Evolutionary conservation across 2,113 vertebrate species (phyloP).

Genomic region (Cottus gobio): DNA sequence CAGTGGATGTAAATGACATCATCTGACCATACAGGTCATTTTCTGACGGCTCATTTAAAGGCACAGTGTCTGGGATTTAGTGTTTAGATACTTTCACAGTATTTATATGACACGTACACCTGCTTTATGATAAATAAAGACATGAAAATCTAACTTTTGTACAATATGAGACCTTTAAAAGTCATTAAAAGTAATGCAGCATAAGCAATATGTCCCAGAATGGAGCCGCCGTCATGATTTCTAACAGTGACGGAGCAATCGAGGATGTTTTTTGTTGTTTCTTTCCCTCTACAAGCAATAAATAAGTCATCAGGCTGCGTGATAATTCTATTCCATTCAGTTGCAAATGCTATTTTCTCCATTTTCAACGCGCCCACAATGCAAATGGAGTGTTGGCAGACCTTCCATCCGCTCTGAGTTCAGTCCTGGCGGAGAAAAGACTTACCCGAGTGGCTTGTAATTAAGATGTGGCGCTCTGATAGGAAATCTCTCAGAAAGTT

Average conservation of each 20-base stretch:
- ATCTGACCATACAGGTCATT: too few species aligned
- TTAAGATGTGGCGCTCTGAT: constrained; percentile 48
- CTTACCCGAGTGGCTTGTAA: constrained; percentile 41
- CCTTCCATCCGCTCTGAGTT: constrained; percentile 10
- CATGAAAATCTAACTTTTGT: too few species aligned
- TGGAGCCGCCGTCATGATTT: background rate
- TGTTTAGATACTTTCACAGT: too few species aligned
- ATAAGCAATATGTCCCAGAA: background rate
- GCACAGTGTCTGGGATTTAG: too few species aligned
- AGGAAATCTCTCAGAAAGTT: constrained; percentile 54
- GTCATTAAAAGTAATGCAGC: background rate
- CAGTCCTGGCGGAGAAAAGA: constrained; percentile 5
- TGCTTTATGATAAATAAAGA: too few species aligned
- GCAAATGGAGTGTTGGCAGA: constrained; percentile 33
- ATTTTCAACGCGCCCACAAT: background rate
- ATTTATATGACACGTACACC: too few species aligned
- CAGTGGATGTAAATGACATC: too few species aligned
- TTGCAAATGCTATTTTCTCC: background rate
- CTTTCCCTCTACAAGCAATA: background rate
- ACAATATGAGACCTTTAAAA: background rate
- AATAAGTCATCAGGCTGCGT: constrained; percentile 18
- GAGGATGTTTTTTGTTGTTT: background rate
- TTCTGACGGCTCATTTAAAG: too few species aligned
- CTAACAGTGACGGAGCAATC: constrained; percentile 6
- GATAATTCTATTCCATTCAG: constrained; percentile 9